A percentile compares a stretch with the other conserved stretches of the same genome.
Conservation (phyloP, 2,888 invertebrate genomes). For the Callyntrura sp. region DNA sequence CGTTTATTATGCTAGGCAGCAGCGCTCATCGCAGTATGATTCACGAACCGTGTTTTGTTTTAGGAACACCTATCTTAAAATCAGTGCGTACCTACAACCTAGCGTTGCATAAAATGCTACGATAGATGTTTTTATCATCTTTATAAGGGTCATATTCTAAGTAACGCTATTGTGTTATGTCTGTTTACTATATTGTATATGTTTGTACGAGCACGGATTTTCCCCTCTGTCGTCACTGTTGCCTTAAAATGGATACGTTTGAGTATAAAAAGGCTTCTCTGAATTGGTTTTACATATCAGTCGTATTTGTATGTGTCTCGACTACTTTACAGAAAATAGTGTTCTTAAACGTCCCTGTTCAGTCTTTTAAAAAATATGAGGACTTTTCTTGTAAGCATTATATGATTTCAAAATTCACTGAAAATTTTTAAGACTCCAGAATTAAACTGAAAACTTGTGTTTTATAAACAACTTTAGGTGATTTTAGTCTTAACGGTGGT, state of each 20-base stretch:
- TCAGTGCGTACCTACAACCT: conserved; percentile 48
- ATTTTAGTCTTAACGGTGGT: conserved; percentile 56
- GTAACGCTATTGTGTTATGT: conserved; percentile 26
- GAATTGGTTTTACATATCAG: conserved; percentile 17
- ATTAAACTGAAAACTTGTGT: neutral
- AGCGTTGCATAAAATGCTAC: conserved; percentile 67
- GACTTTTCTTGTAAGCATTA: conserved; percentile 57
- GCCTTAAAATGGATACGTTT: neutral
- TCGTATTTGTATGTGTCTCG: neutral
- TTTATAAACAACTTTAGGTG: conserved; percentile 7
- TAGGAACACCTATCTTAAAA: conserved; percentile 17
- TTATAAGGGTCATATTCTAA: conserved; percentile 41
- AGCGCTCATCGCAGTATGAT: conserved; percentile 10
- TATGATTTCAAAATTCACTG: neutral
- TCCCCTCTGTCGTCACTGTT: conserved; percentile 38
- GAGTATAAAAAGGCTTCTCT: conserved; percentile 53
- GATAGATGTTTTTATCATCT: conserved; percentile 4
- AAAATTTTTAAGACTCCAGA: neutral
- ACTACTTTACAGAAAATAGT: neutral
- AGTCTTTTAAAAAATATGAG: conserved; percentile 54
- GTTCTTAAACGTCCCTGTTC: neutral
- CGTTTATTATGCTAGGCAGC: neutral
- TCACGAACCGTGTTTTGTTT: conserved; percentile 18
- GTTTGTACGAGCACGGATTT: conserved; percentile 38
- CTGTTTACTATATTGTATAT: no score